Conservation (phyloP, 1,140 invertebrate genomes). For the Limonius californicus region DNA sequence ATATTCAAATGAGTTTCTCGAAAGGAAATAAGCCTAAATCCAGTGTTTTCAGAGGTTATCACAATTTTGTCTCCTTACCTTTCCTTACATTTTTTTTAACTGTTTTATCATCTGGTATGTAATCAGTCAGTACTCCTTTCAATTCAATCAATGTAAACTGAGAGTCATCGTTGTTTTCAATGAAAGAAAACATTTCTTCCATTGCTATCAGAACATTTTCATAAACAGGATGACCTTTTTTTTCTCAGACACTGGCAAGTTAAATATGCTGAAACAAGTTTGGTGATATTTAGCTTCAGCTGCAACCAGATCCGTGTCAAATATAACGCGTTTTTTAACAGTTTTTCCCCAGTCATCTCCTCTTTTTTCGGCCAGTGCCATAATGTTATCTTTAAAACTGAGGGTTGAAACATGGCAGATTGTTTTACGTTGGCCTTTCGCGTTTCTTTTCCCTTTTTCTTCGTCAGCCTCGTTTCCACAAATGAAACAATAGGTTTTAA, state of each 20-base stretch:
- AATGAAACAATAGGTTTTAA: too few species aligned
- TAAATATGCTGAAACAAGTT: conserved; percentile 43
- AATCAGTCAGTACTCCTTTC: conserved; percentile 40
- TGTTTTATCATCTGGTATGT: conserved; percentile 43
- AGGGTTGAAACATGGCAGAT: conserved; percentile 42
- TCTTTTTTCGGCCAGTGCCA: conserved; percentile 42
- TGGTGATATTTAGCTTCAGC: conserved; percentile 43
- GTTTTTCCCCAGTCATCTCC: conserved; percentile 39
- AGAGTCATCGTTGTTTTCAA: conserved; percentile 42
- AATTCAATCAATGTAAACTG: conserved; percentile 37
- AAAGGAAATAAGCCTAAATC: too few species aligned
- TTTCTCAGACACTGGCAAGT: conserved; percentile 26
- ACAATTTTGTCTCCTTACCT: too few species aligned
- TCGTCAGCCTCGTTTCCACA: too few species aligned
- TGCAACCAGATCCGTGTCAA: conserved; percentile 40
- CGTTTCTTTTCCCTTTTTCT: too few species aligned
- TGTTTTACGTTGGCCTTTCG: too few species aligned
- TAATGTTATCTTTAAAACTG: conserved; percentile 41
- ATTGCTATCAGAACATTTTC: conserved; percentile 41
- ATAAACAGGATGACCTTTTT: conserved; percentile 35
- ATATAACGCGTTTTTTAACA: conserved; percentile 40
- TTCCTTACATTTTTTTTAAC: too few species aligned
- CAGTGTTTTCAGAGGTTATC: too few species aligned
- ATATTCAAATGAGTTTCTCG: too few species aligned
- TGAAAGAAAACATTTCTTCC: conserved; percentile 42